Percentiles rank a stretch among this genome's conserved stretches.
Conservation (phyloP, 2,797 vertebrate species). For the Enteromius unitaeniatus region DNA sequence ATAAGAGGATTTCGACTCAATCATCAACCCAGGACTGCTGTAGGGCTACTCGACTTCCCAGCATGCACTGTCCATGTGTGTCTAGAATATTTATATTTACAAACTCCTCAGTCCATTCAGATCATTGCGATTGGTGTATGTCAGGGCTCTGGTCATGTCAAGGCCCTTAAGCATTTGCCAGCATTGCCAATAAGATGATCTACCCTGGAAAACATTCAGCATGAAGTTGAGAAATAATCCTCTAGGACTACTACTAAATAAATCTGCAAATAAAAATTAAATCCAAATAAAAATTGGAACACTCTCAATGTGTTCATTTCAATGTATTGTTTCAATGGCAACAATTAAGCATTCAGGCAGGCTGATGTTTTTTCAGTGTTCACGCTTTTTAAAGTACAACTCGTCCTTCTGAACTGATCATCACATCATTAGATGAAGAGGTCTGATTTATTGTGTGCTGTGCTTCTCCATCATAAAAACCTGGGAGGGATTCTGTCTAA, state of each 20-base stretch:
- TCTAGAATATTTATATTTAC: constrained; percentile 6
- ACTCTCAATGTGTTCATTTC: no score
- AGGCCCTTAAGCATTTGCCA: neutral
- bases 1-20: neutral
- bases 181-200: neutral
- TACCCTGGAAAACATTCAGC: neutral
- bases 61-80: neutral
- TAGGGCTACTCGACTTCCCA: neutral
- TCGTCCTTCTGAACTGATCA: constrained; percentile 4
- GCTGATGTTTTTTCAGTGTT: neutral
- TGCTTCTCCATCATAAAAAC: neutral
- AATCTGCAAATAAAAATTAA: neutral
- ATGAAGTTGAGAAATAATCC: neutral
- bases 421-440: constrained; percentile 20
- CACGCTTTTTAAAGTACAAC: constrained; percentile 1
- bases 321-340: neutral
- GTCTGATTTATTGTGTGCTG: neutral
- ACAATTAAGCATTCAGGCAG: neutral
- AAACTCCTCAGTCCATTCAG: neutral
- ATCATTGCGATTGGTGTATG: constrained; percentile 4
- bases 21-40: neutral
- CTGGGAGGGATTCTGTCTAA: neutral
- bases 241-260: neutral
- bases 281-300: neutral
- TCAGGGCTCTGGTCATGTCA: neutral